A percentile compares a stretch with the other conserved stretches of the same genome.
phyloP scores from a whole-genome alignment of 1,140 invertebrate species.

The Sitobion miscanthi region DNA sequence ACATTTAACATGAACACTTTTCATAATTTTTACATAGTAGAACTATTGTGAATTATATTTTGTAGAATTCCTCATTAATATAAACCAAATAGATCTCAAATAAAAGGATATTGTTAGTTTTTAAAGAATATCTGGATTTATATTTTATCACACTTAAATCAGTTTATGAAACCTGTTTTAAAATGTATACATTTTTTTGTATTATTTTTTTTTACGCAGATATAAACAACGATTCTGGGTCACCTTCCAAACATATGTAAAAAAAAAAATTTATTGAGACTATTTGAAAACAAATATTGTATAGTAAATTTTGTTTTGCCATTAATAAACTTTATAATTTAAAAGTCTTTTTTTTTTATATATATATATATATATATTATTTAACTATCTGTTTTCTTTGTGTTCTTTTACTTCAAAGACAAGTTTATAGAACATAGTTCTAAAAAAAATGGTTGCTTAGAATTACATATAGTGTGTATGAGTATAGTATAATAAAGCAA shows the following conservation, averaged over 20 bases:
- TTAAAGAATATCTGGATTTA: background rate
- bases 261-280: slow-evolving; percentile 28
- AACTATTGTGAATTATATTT: slow-evolving; percentile 5
- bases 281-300: slow-evolving; percentile 43
- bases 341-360: slow-evolving; percentile 23
- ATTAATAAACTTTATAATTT: slow-evolving; percentile 42
- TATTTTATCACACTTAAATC: background rate
- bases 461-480: slow-evolving; percentile 27
- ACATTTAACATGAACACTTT: background rate
- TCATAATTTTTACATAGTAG: background rate
- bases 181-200: slow-evolving; percentile 30
- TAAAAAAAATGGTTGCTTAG: background rate
- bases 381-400: slow-evolving; percentile 40
- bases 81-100: slow-evolving; percentile 21
- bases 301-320: slow-evolving; percentile 55
- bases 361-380: background rate
- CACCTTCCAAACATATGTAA: slow-evolving; percentile 54
- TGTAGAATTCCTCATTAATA: background rate
- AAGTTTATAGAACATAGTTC: slow-evolving; percentile 29
- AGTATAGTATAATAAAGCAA: background rate
- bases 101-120: background rate
- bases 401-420: slow-evolving; percentile 43
- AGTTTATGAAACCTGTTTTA: background rate
- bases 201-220: slow-evolving; percentile 39
- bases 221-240: slow-evolving; percentile 55